A percentile compares a stretch with the other conserved stretches of the same genome.
phyloP scores from a whole-genome alignment of 2,797 vertebrate species.

The Fundulus diaphanus region DNA sequence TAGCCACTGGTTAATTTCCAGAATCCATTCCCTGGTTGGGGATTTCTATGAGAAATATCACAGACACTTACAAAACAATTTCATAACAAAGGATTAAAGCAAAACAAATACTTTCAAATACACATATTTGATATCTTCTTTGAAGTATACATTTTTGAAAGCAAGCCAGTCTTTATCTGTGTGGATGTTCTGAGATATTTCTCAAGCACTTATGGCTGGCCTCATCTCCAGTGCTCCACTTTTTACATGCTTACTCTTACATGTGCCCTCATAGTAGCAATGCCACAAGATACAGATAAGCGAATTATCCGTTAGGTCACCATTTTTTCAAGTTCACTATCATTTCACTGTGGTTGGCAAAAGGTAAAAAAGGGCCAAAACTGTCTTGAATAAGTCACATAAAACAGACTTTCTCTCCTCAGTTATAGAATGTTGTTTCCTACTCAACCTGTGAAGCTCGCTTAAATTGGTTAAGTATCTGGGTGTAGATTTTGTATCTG shows the following conservation, averaged over 20 bases:
- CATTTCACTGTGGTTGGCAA: conserved; percentile 59
- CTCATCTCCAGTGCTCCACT: conserved; percentile 56
- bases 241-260: conserved; percentile 46
- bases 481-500: conserved; percentile 71
- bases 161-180: conserved; percentile 32
- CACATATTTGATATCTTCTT: background rate
- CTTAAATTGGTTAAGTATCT: conserved; percentile 69
- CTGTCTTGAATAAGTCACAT: conserved; percentile 66
- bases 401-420: conserved; percentile 64
- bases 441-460: conserved; percentile 62
- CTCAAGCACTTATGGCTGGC: conserved; percentile 45
- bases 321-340: conserved; percentile 59
- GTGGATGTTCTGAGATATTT: background rate
- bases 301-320: conserved; percentile 64
- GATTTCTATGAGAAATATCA: background rate
- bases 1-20: background rate
- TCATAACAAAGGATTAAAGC: background rate
- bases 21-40: background rate
- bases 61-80: background rate
- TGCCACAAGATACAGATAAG: conserved; percentile 74
- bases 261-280: conserved; percentile 52
- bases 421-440: conserved; percentile 65
- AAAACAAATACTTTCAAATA: background rate
- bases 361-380: conserved; percentile 58
- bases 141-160: background rate